These are phyloP conservation scores for Poeciliopsis paucimaculata DNA, from an alignment of 2,797 vertebrate species.

Conservation along the genomic window DNA sequence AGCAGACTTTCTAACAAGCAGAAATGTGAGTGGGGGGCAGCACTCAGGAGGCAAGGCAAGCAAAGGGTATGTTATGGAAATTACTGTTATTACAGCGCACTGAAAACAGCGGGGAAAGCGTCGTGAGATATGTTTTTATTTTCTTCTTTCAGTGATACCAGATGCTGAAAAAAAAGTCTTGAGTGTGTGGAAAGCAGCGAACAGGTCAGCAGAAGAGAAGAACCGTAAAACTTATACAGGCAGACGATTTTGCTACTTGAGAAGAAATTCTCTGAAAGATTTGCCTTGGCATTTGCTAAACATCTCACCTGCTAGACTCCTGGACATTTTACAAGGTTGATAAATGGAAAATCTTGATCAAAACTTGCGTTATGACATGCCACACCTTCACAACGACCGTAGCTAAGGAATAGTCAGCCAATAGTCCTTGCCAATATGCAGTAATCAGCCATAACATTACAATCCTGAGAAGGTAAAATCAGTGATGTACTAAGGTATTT, in stretches of 20 bases:
- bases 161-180: neutral
- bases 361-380: neutral
- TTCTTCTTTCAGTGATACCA: neutral
- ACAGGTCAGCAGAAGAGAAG: neutral
- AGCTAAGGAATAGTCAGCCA: neutral
- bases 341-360: neutral
- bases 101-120: neutral
- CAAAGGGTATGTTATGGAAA: constrained; percentile 3
- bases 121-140: neutral
- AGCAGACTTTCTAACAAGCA: neutral
- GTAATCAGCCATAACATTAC: neutral
- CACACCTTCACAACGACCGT: neutral
- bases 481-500: neutral
- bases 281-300: neutral
- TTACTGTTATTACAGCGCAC: neutral
- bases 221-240: neutral
- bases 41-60: neutral
- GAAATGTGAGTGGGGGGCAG: neutral
- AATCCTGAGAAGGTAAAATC: neutral
- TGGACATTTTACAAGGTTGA: neutral
- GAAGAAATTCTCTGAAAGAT: neutral
- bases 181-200: neutral
- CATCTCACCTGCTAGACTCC: neutral
- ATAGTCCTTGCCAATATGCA: too few species aligned
- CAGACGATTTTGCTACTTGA: neutral